Evolutionary conservation across 92 coral and sea anemone species (phyloP), one percentile per base, ranked within the genome.

Genomic region (Bergia sp.): DNA sequence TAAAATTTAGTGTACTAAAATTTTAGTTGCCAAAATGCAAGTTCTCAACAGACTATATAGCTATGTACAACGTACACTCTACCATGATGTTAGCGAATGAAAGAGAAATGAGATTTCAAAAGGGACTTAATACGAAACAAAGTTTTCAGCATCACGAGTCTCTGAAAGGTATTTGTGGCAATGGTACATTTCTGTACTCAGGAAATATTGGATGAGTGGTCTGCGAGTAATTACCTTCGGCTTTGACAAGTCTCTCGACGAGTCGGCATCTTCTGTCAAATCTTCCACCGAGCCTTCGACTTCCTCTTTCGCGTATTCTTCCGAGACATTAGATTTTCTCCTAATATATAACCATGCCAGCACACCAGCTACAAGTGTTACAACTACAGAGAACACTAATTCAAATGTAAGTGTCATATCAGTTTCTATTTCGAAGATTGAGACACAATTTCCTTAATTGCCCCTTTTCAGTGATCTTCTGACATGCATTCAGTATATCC

Each of bases 321-420:
- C 67, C 43, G 67, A 43, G 0, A 10, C 7, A 20, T 65, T 71
- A 13, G 44, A 29, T 47, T 84, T 84, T 67, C 79, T 84, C 5
- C 77, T 44, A 11, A 84, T 79, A 84, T 71, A 84, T 50, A 23
- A 71, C 79, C 87, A 72, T 10, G 87, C 79, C 16, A 84, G 64
- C 21, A 71, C 37, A 29, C 87, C 87, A 23, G 64, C 79, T n/a
- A 50, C 5, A 37, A 84, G 2, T 3, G 79, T 44, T 44, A 71
- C 45, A 45, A 71, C 23, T 43, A 50, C 45, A 45, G 78, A n/a
- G 36, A 69, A 47, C 71, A 39, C 87, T n/a, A 84, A 76, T 76
- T 76, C 79, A 76, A 76, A 5, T 44, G 87, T 84, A 84, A 45
- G 58, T 13, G 79, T 36, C 87, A 84, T 84, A 15, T n/a, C 65